A percentile compares a stretch with the other conserved stretches of the same genome.
These are phyloP conservation scores for Clepsis dumicolana DNA, from an alignment of 2,888 invertebrate species.

Conservation along the genomic window DNA sequence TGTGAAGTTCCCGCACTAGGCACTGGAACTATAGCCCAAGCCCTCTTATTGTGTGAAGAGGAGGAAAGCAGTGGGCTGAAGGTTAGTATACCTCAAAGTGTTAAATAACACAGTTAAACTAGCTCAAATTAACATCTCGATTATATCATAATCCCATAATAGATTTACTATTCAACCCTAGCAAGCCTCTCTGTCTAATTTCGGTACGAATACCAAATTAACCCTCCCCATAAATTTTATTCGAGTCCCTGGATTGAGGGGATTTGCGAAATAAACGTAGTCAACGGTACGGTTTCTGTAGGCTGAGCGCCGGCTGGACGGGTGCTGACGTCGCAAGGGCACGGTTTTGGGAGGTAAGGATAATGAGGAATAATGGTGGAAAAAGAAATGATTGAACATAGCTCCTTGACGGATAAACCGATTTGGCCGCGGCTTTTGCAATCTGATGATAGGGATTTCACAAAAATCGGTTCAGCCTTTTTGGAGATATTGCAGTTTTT, in stretches of 20 bases:
- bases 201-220: slow-evolving; percentile 50
- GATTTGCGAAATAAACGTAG: slow-evolving; percentile 55
- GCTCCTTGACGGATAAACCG: too few species aligned
- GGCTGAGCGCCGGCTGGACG: slow-evolving; percentile 31
- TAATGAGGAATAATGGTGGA: neutral
- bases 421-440: too few species aligned
- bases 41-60: too few species aligned
- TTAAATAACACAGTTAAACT: slow-evolving; percentile 10
- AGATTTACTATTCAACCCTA: slow-evolving; percentile 29
- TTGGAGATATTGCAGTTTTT: too few species aligned
- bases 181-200: slow-evolving; percentile 37
- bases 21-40: too few species aligned
- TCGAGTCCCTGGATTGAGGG: slow-evolving; percentile 60
- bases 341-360: neutral
- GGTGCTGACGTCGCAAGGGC: neutral
- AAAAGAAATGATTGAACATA: too few species aligned
- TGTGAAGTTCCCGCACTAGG: too few species aligned
- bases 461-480: too few species aligned
- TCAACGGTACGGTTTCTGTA: slow-evolving; percentile 48
- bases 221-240: slow-evolving; percentile 62
- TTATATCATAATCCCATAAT: slow-evolving; percentile 42
- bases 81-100: neutral
- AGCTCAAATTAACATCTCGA: slow-evolving; percentile 41
- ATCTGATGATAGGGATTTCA: too few species aligned
- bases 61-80: too few species aligned